phyloP scores from a whole-genome alignment of 2,113 vertebrate genomes.

The Vidua macroura region DNA sequence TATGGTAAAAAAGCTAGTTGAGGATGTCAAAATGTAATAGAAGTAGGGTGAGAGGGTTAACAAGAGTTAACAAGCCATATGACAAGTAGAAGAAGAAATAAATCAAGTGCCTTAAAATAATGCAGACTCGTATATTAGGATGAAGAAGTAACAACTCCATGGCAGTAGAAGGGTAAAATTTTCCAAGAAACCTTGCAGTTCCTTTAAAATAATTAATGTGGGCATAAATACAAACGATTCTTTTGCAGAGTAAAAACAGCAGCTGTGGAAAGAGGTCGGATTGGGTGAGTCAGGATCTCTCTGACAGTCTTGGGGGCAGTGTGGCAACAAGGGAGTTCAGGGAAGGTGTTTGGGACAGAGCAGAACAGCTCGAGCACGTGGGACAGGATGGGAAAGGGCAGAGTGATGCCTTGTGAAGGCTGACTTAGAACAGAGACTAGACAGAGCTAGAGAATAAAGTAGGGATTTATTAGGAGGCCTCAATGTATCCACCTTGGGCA shows the following conservation, averaged over 20 bases:
- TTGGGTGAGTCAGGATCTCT: background rate
- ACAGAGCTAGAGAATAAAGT: background rate
- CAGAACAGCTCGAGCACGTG: background rate
- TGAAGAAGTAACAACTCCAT: background rate
- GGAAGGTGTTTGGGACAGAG: background rate
- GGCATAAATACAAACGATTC: background rate
- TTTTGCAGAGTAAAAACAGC: background rate
- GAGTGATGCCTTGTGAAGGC: background rate
- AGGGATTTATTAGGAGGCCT: background rate
- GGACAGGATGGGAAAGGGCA: background rate
- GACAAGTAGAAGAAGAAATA: background rate
- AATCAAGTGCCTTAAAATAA: background rate
- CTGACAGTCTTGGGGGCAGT: rapidly evolving
- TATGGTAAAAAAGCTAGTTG: background rate
- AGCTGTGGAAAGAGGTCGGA: background rate
- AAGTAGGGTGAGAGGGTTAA: background rate
- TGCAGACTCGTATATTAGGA: background rate
- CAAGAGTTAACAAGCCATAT: background rate
- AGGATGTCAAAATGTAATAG: background rate
- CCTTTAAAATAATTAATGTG: background rate
- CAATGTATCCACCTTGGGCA: background rate
- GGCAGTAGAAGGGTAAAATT: background rate
- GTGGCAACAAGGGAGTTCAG: background rate
- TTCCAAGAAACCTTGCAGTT: background rate
- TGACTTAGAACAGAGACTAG: background rate